phyloP scores from a whole-genome alignment of 2,888 invertebrate genomes.

The Dimorphilus gyrociliatus region DNA sequence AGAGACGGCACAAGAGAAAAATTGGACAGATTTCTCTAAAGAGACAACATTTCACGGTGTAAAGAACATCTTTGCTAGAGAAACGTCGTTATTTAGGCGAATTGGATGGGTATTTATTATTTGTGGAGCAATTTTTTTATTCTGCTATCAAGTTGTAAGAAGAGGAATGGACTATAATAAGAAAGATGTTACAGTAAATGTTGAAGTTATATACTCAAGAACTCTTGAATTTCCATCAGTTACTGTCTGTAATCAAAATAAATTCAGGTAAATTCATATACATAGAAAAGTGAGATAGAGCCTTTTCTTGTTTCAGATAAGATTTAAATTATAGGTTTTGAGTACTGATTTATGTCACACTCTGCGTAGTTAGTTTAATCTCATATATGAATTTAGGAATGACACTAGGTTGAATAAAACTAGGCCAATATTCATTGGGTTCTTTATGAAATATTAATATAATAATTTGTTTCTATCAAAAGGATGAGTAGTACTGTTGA shows the following conservation, averaged over 20 bases:
- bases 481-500: constrained; percentile 10
- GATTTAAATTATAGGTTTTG: no score
- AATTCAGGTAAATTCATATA: constrained; percentile 8
- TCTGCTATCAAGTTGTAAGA: constrained; percentile 7
- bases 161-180: constrained; percentile 4
- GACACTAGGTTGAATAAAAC: no score
- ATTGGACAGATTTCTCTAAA: constrained; percentile 7
- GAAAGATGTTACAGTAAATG: constrained; percentile 8
- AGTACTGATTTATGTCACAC: no score
- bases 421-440: no score
- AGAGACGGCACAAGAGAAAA: no score
- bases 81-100: constrained; percentile 2
- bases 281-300: no score
- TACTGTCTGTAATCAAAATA: constrained; percentile 12
- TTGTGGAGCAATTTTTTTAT: constrained; percentile 5
- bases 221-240: constrained; percentile 9
- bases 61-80: constrained; percentile 8
- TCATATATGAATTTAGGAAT: no score
- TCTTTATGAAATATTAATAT: no score
- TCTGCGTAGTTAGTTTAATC: no score
- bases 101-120: constrained; percentile 8
- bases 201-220: constrained; percentile 7
- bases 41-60: constrained; percentile 10
- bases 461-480: no score
- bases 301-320: no score